Conservation (phyloP, 2,888 invertebrate species). For the Clistopyga incitator region DNA sequence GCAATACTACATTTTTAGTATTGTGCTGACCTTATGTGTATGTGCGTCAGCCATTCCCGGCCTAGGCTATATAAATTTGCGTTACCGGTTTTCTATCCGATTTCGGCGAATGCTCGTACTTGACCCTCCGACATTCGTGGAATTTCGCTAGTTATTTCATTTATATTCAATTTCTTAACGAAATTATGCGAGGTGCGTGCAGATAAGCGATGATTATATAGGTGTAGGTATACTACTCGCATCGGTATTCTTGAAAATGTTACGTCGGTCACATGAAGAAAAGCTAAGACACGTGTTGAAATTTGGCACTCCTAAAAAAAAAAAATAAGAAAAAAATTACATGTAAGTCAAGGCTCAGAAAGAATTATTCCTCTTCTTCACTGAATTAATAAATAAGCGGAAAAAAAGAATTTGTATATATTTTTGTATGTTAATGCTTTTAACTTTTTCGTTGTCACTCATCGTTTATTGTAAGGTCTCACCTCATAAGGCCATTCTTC, state of each 20-base stretch:
- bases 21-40: slow-evolving; percentile 4
- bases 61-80: slow-evolving; percentile 20
- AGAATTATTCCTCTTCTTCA: background rate
- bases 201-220: background rate
- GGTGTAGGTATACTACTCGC: background rate
- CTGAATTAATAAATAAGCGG: background rate
- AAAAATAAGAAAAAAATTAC: background rate
- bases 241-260: slow-evolving; percentile 10
- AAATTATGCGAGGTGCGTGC: slow-evolving; percentile 34
- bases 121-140: slow-evolving; percentile 27
- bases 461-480: no score
- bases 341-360: background rate
- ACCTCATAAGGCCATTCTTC: no score
- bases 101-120: slow-evolving; percentile 31
- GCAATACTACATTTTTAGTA: slow-evolving; percentile 44
- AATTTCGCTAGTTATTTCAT: slow-evolving; percentile 17
- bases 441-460: no score
- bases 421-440: no score
- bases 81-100: slow-evolving; percentile 30
- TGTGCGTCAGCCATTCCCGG: slow-evolving; percentile 29
- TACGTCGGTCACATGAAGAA: background rate
- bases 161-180: slow-evolving; percentile 34
- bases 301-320: slow-evolving; percentile 9
- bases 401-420: background rate
- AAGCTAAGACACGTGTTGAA: slow-evolving; percentile 7